Evolutionary conservation across 2,888 invertebrate species (phyloP).

Genomic region (Rotaria macrura): DNA sequence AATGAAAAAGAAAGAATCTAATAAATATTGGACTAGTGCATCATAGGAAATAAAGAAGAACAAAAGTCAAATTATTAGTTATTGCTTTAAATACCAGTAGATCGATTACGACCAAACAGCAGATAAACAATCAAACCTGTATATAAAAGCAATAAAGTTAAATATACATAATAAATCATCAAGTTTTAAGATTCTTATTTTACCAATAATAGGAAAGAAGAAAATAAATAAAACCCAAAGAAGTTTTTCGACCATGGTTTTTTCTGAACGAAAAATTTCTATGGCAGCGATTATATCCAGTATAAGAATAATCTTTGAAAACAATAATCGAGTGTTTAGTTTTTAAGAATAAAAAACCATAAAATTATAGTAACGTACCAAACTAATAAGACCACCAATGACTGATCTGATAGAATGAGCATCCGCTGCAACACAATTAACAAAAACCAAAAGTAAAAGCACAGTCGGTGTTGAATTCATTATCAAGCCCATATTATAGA

Average conservation of each 20-base stretch:
- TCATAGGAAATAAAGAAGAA: no score
- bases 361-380: not conserved
- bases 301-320: not conserved
- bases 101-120: not conserved
- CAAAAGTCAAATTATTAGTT: not conserved
- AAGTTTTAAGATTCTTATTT: not conserved
- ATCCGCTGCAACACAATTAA: not conserved
- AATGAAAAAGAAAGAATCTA: no score
- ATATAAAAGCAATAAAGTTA: not conserved
- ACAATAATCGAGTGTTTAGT: not conserved
- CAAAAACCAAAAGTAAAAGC: not conserved
- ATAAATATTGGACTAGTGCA: no score
- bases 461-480: not conserved
- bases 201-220: slow-evolving; percentile 4
- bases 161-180: no score
- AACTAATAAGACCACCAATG: not conserved
- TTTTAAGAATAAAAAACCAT: not conserved
- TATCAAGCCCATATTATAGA: not conserved
- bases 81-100: not conserved
- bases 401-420: not conserved
- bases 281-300: slow-evolving; percentile 3
- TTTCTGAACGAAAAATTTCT: not conserved
- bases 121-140: slow-evolving; percentile 3
- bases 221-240: slow-evolving; percentile 3
- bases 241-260: not conserved